These are phyloP conservation scores for Nematostella vectensis DNA, from an alignment of 92 coral and sea anemone genomes.

Conservation along the genomic window DNA sequence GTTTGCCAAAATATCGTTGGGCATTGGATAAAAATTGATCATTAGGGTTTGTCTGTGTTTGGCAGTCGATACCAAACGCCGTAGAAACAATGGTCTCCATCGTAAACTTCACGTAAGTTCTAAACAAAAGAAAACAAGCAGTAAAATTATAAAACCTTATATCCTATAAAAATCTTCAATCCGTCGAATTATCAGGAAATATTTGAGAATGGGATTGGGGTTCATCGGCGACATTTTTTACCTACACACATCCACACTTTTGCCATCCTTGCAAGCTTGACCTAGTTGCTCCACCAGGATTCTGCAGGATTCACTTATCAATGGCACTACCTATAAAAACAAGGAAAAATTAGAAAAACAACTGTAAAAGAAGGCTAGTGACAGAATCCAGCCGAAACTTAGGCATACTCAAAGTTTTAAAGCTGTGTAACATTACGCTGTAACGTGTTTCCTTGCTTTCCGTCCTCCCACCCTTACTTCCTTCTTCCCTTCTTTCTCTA, in stretches of 20 bases:
- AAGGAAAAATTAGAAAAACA: too few species aligned
- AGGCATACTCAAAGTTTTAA: too few species aligned
- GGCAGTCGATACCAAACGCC: slow-evolving; percentile 26
- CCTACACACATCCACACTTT: slow-evolving; percentile 27
- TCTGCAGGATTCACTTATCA: slow-evolving; percentile 10
- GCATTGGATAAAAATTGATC: slow-evolving; percentile 23
- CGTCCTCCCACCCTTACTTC: too few species aligned
- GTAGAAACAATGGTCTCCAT: slow-evolving; percentile 30
- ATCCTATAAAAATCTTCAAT: too few species aligned
- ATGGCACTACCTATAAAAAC: slow-evolving; percentile 19
- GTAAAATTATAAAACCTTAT: not conserved
- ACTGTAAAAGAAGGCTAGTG: too few species aligned
- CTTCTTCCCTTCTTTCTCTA: too few species aligned
- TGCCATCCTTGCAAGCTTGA: slow-evolving; percentile 12
- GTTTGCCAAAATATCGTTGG: not conserved
- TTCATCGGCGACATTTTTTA: not conserved
- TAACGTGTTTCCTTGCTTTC: too few species aligned
- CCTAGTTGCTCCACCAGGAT: slow-evolving; percentile 20
- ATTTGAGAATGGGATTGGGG: too few species aligned
- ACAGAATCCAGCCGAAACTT: too few species aligned
- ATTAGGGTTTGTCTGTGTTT: slow-evolving; percentile 16
- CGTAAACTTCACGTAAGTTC: slow-evolving; percentile 25
- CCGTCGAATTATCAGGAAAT: too few species aligned
- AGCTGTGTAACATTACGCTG: too few species aligned
- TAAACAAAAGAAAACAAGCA: not conserved